Base-by-base conservation (phyloP, 2,888 invertebrate genomes). In the Entomobrya multifasciata region DNA sequence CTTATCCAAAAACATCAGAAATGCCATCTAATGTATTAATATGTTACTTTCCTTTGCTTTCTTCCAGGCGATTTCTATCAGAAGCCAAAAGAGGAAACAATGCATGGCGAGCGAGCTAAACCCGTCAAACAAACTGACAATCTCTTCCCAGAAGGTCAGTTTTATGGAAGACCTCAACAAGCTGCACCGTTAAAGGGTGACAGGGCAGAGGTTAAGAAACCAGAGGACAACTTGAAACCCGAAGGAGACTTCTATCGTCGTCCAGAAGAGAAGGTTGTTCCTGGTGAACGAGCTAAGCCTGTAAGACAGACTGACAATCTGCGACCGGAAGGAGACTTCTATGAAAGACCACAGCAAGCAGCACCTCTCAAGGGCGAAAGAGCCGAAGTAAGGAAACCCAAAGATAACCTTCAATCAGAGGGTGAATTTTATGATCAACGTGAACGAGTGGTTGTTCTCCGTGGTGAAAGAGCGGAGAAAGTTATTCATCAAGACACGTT, bases 211-310 rank as follows among this genome's bases (percentile, higher is more conserved):
- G 93, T 93, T 74, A 93, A 93, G 2, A 93, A 92, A 89, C 94
- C 93, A 3, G 93, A 92, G 89, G 95, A 95, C 90, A 95, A 95
- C 92, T 91, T 95, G 0, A 92, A 92, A 72, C 94, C 94, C 0
- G 95, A 95, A 90, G 94, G 76, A 2, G 57, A 76, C 55, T 76
- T 76, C 15, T 76, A 76, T n/a, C 41, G 70, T 27, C 11, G 41
- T 1, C 67, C 70, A 52, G 67, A 94, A 94, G 74, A 93, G 93
- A 15, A 93, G 15, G 13, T 87, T 25, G 44, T 11, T 0, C 41
- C 17, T 2, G 89, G 62, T 0, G 89, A 91, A 55, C 92, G 93
- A 25, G 93, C 93, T 0, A 93, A 93, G 88, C 92, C 93, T 27
- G 93, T 92, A 84, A 93, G 92, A 81, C 94, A 94, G 88, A 93